Conservation (phyloP, 1,140 invertebrate species). For the Heliothis virescens region DNA sequence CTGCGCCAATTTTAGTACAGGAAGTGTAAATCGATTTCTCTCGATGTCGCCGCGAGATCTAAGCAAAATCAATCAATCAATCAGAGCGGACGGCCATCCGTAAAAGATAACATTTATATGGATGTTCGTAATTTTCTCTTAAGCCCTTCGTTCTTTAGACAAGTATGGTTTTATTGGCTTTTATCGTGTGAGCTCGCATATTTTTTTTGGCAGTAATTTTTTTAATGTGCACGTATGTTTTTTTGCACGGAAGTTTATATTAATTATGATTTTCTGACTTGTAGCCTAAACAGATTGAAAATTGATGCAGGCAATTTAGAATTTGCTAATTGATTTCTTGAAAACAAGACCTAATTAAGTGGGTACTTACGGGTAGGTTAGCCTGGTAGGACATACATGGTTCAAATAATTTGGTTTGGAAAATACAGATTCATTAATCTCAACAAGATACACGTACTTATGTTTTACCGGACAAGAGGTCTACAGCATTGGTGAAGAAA, state of each 20-base stretch:
- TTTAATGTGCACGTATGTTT: background rate
- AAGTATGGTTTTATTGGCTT: slow-evolving; percentile 9
- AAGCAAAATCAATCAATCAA: slow-evolving; percentile 6
- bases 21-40: slow-evolving; percentile 27
- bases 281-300: too few relatives aligned
- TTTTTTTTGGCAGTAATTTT: background rate
- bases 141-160: slow-evolving; percentile 5
- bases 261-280: too few relatives aligned
- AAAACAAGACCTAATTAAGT: too few relatives aligned
- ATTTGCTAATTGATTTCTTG: too few relatives aligned
- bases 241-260: background rate
- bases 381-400: too few relatives aligned
- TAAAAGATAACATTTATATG: slow-evolving; percentile 7
- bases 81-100: slow-evolving; percentile 11
- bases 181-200: background rate
- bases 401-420: too few relatives aligned
- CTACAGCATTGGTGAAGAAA: too few relatives aligned
- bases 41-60: slow-evolving; percentile 5
- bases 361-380: too few relatives aligned
- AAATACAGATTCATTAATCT: too few relatives aligned
- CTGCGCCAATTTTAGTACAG: background rate
- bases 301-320: too few relatives aligned
- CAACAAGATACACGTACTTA: too few relatives aligned
- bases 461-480: too few relatives aligned
- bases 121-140: slow-evolving; percentile 15